These are phyloP conservation scores for Grallaria varia DNA, from an alignment of 2,113 vertebrate genomes.

Conservation along the genomic window DNA sequence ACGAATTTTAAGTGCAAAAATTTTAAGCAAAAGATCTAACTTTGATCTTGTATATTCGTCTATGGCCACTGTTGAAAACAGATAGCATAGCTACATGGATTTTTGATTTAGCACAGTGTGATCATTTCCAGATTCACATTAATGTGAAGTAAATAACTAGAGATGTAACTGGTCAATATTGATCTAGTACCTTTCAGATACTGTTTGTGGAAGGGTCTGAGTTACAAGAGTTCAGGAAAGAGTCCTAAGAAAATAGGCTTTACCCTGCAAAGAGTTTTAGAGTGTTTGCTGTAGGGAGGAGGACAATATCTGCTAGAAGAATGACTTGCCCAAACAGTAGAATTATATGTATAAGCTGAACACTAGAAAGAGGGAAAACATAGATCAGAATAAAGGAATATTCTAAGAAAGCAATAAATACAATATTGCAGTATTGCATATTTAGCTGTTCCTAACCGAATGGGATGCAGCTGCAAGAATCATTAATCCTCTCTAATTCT, in stretches of 20 bases:
- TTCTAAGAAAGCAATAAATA: neutral
- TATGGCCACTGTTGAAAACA: neutral
- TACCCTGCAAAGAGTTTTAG: neutral
- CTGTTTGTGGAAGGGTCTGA: neutral
- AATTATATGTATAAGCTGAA: neutral
- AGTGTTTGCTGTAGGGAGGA: neutral
- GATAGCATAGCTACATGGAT: neutral
- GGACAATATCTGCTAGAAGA: neutral
- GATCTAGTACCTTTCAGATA: neutral
- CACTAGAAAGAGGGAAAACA: neutral
- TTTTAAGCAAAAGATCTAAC: neutral
- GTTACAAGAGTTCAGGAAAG: neutral
- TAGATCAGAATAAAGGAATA: neutral
- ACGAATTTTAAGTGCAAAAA: neutral
- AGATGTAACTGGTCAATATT: neutral
- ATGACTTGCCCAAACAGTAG: neutral
- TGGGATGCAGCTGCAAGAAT: neutral
- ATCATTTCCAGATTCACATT: neutral
- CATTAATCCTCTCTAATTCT: slow-evolving; percentile 10
- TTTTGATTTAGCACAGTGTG: neutral
- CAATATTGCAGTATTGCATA: neutral
- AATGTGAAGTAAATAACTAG: neutral
- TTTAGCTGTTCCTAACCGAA: neutral
- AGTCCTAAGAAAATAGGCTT: neutral
- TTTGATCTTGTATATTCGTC: neutral